Base-by-base conservation (phyloP, 2,113 vertebrate genomes). In the Otolemur garnettii region DNA sequence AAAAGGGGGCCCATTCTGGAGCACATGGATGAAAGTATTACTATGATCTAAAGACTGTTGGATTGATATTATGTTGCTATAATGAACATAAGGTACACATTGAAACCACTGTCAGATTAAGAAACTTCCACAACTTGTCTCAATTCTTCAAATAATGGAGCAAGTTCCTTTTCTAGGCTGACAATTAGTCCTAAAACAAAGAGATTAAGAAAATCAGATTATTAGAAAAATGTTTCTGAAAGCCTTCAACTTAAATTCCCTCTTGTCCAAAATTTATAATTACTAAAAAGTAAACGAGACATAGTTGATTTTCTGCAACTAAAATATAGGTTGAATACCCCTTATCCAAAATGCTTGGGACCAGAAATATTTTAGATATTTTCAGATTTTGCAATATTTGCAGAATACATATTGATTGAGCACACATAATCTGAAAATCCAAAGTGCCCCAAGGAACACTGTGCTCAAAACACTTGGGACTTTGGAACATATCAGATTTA, bases 111-210 rank as follows among this genome's bases (percentile, higher is more conserved):
- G 28, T 5, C 14, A 30, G 17, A 91, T 98, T 99, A 99, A 90
- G 99, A 99, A 91, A 99, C 99, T 97, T 99, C 99, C 96, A 99
- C 99, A 69, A 99, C 99, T 97, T 99, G 99, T 97, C 99, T 98
- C 93, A 99, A 96, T 94, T 99, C 99, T 97, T 99, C 99, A 97
- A 99, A 99, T 80, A 99, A 98, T 1, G 99, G 99, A 0, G 99
- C 98, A 80, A 99, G 98, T 96, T 99, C 99, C 97, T 99, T 99
- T 98, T 99, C 99, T 98, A 99, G 98, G 98, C 99, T 99, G 98
- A 99, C 99, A 97, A 99, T 99, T 96, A 99, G 97, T 89, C 99
- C 99, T 99, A 96, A 71, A 95, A 97, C 97, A 98, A 28, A 96
- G 11, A 95, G 80, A 94, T 85, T 66, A 89, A 59, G 66, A 93